A percentile compares a stretch with the other conserved stretches of the same genome.
phyloP scores from a whole-genome alignment of 2,113 vertebrate species.

The Solea senegalensis region DNA sequence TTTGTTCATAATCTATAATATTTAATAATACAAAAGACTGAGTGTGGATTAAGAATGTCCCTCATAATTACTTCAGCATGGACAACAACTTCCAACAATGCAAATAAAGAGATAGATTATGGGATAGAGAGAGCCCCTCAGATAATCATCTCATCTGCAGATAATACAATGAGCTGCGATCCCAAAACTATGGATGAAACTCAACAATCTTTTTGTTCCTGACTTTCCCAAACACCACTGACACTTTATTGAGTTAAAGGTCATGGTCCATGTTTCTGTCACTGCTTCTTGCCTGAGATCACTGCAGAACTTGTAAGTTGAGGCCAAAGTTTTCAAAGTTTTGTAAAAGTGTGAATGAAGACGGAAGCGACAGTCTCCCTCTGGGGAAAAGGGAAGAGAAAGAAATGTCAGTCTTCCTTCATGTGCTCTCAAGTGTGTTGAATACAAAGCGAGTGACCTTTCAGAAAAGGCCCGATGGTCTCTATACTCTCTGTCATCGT shows the following conservation, averaged over 20 bases:
- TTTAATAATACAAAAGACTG: too few relatives aligned
- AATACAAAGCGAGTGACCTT: conserved; percentile 72
- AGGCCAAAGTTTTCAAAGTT: conserved; percentile 21
- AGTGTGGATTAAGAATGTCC: too few relatives aligned
- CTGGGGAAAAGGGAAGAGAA: conserved; percentile 26
- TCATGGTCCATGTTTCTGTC: background rate
- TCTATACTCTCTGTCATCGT: conserved; percentile 56
- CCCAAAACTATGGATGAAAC: too few relatives aligned
- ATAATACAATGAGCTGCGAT: too few relatives aligned
- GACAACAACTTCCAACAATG: too few relatives aligned
- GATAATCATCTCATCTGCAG: too few relatives aligned
- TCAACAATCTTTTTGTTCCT: background rate
- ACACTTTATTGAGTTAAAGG: too few relatives aligned
- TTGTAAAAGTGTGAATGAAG: conserved; percentile 4
- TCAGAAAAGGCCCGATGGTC: conserved; percentile 55
- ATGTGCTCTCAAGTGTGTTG: conserved; percentile 33
- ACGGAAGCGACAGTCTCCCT: conserved; percentile 30
- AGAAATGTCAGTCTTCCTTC: conserved; percentile 62
- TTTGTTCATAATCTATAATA: too few relatives aligned
- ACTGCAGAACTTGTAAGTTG: background rate
- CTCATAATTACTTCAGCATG: too few relatives aligned
- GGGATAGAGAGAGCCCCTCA: too few relatives aligned
- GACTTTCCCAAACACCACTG: background rate
- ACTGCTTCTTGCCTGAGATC: background rate
- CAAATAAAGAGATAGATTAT: too few relatives aligned